Base-by-base conservation (phyloP, 2,888 invertebrate species). In the Malachius bipustulatus region DNA sequence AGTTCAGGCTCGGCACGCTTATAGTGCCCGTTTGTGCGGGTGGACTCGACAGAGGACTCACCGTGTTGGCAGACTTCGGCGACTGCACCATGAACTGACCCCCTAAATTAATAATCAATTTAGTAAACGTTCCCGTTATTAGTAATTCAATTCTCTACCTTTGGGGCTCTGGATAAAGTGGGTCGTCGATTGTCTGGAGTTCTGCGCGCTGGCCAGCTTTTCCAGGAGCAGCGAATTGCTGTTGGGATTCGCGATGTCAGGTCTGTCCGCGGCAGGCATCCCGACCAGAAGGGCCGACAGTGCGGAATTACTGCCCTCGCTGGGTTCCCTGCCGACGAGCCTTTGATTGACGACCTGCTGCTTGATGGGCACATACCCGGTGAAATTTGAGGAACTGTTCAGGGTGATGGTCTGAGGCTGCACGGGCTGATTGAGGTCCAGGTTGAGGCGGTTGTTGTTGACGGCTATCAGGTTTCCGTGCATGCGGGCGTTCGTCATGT, bases 1-100 rank as follows among this genome's bases (percentile, higher is more conserved):
- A 66, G 60, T 82, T 82, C 46, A 84, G 69, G 47, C 82, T 78
- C 66, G 82, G 75, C 36, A 75, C 62, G 64, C 68, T 59, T 63
- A 64, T 57, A 40, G 54, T 59, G 46, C 47, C 50, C 13, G 50
- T 41, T 14, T 47, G 47, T 36, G 50, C 51, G 8, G 53, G 51
- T 16, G 67, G 64, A 64, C 73, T 73, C 50, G 73, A 70, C 61
- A 74, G 62, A 19, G 75, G 72, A 45, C 72, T 72, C 48, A 71
- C 65, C 36, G 57, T 55, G 2, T 34, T 37, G 14, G 27, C 27
- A 44, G 28, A 40, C 41, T 43, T 50, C n/a, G 52, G 47, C 16
- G 51, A 50, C 35, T 55, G 56, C 33, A 55, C 51, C 40, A 54
- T 49, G 32, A 48, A 56, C 37, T 51, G 51, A 30, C 46, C 33